Percentiles rank a stretch among this genome's conserved stretches.
Evolutionary conservation across 53 echinoderm and acorn worm species (phyloP).

Genomic region (Astropecten irregularis): DNA sequence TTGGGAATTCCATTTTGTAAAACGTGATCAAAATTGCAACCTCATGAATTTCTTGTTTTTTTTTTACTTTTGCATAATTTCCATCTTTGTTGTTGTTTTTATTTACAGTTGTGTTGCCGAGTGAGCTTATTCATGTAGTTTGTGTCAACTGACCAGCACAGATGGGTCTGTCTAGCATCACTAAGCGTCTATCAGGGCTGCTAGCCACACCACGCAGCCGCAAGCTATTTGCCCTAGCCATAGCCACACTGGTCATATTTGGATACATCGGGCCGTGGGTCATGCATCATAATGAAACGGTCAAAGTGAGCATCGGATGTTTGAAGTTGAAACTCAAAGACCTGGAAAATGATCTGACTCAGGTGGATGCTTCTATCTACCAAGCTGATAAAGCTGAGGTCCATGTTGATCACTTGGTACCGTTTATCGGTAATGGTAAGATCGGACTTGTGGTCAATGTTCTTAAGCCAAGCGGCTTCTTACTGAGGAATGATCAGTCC

Average conservation of each 20-base stretch:
- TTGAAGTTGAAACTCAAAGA: slow-evolving; percentile 75
- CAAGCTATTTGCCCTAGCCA: slow-evolving; percentile 57
- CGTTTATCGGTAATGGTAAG: slow-evolving; percentile 90
- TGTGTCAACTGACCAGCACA: background rate
- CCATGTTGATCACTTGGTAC: slow-evolving; percentile 54
- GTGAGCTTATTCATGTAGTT: background rate
- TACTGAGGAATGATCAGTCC: slow-evolving; percentile 61
- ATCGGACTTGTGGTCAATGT: slow-evolving; percentile 77
- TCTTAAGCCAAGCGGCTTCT: slow-evolving; percentile 65
- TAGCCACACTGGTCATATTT: slow-evolving; percentile 67
- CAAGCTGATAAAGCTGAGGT: slow-evolving; percentile 55
- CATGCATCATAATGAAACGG: slow-evolving; percentile 85
- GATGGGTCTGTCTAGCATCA: slow-evolving; percentile 67
- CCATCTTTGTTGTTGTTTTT: no score
- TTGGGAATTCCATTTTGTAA: no score
- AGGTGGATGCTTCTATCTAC: slow-evolving; percentile 62
- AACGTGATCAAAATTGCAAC: no score
- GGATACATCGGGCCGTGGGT: slow-evolving; percentile 91
- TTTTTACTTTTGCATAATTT: no score
- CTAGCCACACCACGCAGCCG: slow-evolving; percentile 67
- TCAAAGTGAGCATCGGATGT: slow-evolving; percentile 85
- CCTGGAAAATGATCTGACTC: slow-evolving; percentile 48
- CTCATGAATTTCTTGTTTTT: no score
- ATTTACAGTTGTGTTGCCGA: background rate
- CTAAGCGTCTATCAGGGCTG: slow-evolving; percentile 58